These are phyloP conservation scores for Antedon mediterranea DNA, from an alignment of 53 echinoderm and acorn worm species.

Conservation along the genomic window DNA sequence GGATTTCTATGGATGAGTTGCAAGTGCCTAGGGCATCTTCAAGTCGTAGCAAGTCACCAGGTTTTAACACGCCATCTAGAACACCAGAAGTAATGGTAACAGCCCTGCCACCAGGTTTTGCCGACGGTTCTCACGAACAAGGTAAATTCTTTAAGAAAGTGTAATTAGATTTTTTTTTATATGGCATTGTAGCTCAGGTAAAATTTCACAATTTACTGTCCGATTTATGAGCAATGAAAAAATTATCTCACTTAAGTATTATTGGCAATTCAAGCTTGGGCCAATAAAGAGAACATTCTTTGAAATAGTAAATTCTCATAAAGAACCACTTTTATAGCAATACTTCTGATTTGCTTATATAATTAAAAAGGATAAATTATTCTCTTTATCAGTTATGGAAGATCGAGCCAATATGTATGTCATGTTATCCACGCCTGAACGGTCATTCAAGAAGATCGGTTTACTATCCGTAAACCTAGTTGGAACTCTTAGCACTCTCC, in stretches of 20 bases:
- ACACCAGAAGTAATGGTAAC: slow-evolving; percentile 70
- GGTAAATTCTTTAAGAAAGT: slow-evolving; percentile 3
- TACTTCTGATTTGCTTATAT: too few relatives aligned
- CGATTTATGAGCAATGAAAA: too few relatives aligned
- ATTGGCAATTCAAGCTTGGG: too few relatives aligned
- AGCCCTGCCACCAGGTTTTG: slow-evolving; percentile 74
- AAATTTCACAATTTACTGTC: too few relatives aligned
- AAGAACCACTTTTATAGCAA: too few relatives aligned
- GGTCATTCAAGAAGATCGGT: slow-evolving; percentile 72
- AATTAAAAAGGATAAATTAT: too few relatives aligned
- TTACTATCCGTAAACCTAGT: slow-evolving; percentile 49
- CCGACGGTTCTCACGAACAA: slow-evolving; percentile 62
- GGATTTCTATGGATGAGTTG: not conserved
- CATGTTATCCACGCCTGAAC: slow-evolving; percentile 66
- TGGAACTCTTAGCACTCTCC: slow-evolving; percentile 50
- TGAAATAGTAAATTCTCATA: too few relatives aligned
- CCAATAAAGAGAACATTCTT: too few relatives aligned
- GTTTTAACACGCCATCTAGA: slow-evolving; percentile 61
- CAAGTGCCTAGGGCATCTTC: not conserved
- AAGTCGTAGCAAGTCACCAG: slow-evolving; percentile 19
- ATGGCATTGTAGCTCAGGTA: too few relatives aligned
- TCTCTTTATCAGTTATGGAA: slow-evolving; percentile 9
- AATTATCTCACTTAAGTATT: too few relatives aligned
- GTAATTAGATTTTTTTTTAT: too few relatives aligned
- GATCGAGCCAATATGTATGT: slow-evolving; percentile 44